These are phyloP conservation scores for Stenichneumon culpator DNA, from an alignment of 2,888 invertebrate species.

Conservation along the genomic window DNA sequence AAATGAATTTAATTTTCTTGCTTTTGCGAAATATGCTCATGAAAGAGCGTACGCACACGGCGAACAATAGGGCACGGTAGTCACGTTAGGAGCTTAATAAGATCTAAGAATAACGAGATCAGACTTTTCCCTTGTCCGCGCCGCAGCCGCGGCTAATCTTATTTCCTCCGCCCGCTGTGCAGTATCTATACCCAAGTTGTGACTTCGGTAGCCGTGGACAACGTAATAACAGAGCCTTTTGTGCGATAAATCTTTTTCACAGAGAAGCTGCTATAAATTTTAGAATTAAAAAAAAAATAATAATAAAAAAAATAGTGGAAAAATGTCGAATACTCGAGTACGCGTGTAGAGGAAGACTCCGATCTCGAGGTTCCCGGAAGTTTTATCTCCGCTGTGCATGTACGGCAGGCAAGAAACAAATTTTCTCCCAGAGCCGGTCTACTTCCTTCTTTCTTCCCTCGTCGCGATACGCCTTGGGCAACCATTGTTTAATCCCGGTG, in stretches of 20 bases:
- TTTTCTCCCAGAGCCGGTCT: conserved; percentile 14
- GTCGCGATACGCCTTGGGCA: conserved; percentile 37
- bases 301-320: neutral
- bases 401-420: neutral
- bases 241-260: neutral
- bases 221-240: conserved; percentile 21
- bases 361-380: neutral
- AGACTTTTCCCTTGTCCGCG: conserved; percentile 8
- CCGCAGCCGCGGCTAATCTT: conserved; percentile 29
- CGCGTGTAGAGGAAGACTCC: neutral
- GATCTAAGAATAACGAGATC: conserved; percentile 46
- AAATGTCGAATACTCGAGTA: neutral
- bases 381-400: conserved; percentile 23
- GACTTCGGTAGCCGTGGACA: conserved; percentile 5
- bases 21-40: neutral
- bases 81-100: conserved; percentile 24
- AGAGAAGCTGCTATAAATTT: neutral
- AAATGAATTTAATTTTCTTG: too few species aligned
- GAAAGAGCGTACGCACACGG: neutral
- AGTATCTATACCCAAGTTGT: neutral
- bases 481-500: conserved; percentile 50
- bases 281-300: neutral
- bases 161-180: conserved; percentile 12
- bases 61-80: neutral
- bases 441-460: conserved; percentile 4